Percentiles rank a stretch among this genome's conserved stretches.
phyloP scores from a whole-genome alignment of 2,113 vertebrate genomes.

The Scortum barcoo region DNA sequence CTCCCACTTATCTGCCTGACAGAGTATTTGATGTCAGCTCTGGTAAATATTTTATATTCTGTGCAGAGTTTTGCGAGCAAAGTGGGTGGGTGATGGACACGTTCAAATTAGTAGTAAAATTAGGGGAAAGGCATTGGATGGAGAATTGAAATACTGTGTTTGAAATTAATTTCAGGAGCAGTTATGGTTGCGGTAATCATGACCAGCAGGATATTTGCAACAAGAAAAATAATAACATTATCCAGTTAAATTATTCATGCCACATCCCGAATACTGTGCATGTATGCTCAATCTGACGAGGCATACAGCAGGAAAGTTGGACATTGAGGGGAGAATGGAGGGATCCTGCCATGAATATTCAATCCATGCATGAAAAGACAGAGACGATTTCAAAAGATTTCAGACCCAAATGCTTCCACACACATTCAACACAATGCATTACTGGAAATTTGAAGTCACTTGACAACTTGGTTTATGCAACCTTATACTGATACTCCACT shows the following conservation, averaged over 20 bases:
- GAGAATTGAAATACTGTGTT: neutral
- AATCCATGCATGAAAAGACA: neutral
- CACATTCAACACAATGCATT: too few relatives aligned
- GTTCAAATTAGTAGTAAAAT: slow-evolving; percentile 21
- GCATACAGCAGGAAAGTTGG: neutral
- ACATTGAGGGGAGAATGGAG: neutral
- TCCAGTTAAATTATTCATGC: slow-evolving; percentile 34
- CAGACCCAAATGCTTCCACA: neutral
- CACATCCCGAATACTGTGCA: neutral
- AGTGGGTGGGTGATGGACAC: neutral
- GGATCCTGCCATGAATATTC: neutral
- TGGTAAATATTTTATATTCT: neutral
- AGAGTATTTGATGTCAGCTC: neutral
- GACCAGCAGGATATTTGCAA: neutral
- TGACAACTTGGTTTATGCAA: too few relatives aligned
- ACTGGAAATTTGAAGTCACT: too few relatives aligned
- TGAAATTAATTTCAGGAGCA: slow-evolving; percentile 2
- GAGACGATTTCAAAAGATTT: neutral
- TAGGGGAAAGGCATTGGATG: neutral
- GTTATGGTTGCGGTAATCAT: slow-evolving; percentile 13
- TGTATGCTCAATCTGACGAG: neutral
- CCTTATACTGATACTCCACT: too few relatives aligned
- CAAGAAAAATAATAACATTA: neutral
- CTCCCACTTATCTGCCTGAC: neutral
- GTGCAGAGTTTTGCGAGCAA: slow-evolving; percentile 12